These are phyloP conservation scores for Xestia rhomboidea DNA, from an alignment of 2,888 invertebrate species.

Conservation along the genomic window DNA sequence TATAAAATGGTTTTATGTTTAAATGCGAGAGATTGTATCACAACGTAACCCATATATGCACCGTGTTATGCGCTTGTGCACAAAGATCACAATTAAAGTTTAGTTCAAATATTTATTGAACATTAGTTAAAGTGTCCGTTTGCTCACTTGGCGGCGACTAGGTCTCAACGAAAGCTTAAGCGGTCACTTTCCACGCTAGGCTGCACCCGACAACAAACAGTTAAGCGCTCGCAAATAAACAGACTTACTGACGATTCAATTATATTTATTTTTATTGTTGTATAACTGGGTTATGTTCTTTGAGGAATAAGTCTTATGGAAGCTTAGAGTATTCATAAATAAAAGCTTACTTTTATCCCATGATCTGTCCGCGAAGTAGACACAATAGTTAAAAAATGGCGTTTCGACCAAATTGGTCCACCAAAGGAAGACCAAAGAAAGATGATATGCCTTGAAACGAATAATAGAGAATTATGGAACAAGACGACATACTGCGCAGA, in stretches of 20 bases:
- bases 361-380: too few relatives aligned
- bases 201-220: slow-evolving; percentile 43
- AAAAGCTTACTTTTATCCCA: not conserved
- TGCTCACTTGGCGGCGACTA: slow-evolving; percentile 38
- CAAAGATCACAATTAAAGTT: slow-evolving; percentile 44
- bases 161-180: slow-evolving; percentile 55
- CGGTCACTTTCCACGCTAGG: slow-evolving; percentile 53
- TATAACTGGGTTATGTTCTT: slow-evolving; percentile 14
- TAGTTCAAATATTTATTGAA: slow-evolving; percentile 53
- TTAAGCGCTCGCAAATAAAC: slow-evolving; percentile 56
- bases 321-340: not conserved
- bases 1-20: not conserved
- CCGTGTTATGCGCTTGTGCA: not conserved
- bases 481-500: not conserved
- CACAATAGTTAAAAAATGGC: too few relatives aligned
- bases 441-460: not conserved
- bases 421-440: not conserved
- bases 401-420: too few relatives aligned
- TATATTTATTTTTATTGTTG: slow-evolving; percentile 33
- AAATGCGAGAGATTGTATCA: not conserved
- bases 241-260: slow-evolving; percentile 55
- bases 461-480: not conserved
- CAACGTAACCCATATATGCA: not conserved
- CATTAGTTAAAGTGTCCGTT: slow-evolving; percentile 59
- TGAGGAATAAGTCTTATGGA: not conserved